These are phyloP conservation scores for Fulmarus glacialis DNA, from an alignment of 2,113 vertebrate genomes.

Conservation along the genomic window DNA sequence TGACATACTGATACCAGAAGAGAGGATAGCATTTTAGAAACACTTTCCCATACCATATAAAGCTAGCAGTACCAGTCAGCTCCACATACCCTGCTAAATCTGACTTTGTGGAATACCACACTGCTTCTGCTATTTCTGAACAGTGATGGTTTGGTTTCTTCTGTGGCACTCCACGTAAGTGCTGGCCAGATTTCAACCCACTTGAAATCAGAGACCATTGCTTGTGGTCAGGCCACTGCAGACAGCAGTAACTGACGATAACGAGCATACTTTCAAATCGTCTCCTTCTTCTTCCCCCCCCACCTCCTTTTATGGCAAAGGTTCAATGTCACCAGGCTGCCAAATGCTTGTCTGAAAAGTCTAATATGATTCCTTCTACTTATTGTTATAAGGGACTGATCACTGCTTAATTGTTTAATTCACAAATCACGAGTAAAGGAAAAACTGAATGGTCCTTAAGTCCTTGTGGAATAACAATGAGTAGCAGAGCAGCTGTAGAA, in stretches of 20 bases:
- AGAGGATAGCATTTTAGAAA: not conserved
- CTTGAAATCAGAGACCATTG: slow-evolving; percentile 24
- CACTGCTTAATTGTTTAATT: not conserved
- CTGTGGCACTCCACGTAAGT: not conserved
- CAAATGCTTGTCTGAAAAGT: not conserved
- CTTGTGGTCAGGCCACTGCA: slow-evolving; percentile 59
- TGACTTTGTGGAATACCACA: slow-evolving; percentile 59
- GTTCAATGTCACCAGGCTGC: not conserved
- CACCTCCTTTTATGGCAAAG: not conserved
- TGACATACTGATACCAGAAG: not conserved
- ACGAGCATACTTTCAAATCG: not conserved
- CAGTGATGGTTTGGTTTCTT: not conserved
- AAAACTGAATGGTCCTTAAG: not conserved
- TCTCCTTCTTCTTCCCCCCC: not conserved
- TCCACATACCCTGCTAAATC: slow-evolving; percentile 37
- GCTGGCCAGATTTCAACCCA: slow-evolving; percentile 24
- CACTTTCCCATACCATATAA: not conserved
- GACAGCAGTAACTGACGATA: slow-evolving; percentile 28
- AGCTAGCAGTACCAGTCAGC: not conserved
- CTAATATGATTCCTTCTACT: not conserved
- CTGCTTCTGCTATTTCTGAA: slow-evolving; percentile 30
- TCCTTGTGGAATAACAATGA: not conserved
- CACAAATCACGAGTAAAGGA: not conserved
- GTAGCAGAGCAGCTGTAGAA: not conserved
- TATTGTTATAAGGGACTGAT: not conserved